Percentiles rank a stretch among this genome's conserved stretches.
Conservation (phyloP, 2,888 invertebrate species). For the Spialia ferax region DNA sequence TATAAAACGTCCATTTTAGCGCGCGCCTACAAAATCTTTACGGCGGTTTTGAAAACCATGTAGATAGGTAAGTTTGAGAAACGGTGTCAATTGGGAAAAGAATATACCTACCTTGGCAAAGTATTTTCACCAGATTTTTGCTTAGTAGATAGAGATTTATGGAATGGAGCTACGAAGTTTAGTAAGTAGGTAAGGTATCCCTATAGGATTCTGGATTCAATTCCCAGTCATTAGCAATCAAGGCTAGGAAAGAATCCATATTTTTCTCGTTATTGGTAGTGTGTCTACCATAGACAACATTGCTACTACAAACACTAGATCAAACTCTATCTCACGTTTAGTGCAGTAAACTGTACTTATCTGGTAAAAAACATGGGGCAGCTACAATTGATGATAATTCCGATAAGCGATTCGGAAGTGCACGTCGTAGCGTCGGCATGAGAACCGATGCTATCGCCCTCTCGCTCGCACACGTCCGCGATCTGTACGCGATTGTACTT, state of each 20-base stretch:
- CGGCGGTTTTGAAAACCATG: background rate
- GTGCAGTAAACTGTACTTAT: background rate
- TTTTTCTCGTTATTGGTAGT: too few relatives aligned
- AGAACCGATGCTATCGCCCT: constrained; percentile 76
- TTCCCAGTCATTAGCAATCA: too few relatives aligned
- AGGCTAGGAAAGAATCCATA: too few relatives aligned
- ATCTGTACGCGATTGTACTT: constrained; percentile 50
- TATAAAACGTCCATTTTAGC: background rate
- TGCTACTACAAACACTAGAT: too few relatives aligned
- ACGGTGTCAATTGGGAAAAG: background rate
- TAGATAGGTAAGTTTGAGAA: too few relatives aligned
- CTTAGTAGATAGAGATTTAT: too few relatives aligned
- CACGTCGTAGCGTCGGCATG: constrained; percentile 58
- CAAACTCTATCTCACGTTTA: constrained; percentile 11
- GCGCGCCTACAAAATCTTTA: background rate
- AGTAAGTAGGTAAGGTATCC: too few relatives aligned
- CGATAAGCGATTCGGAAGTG: constrained; percentile 65
- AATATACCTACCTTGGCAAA: too few relatives aligned
- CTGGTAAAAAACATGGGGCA: constrained; percentile 26
- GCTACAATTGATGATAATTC: constrained; percentile 31
- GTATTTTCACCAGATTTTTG: too few relatives aligned
- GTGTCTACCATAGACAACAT: too few relatives aligned
- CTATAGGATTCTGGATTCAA: too few relatives aligned
- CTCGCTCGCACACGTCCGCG: constrained; percentile 65
- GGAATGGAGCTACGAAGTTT: too few relatives aligned